Percentiles rank a stretch among this genome's conserved stretches.
Conservation (phyloP, 2,888 invertebrate genomes). For the Lottia gigantea region DNA sequence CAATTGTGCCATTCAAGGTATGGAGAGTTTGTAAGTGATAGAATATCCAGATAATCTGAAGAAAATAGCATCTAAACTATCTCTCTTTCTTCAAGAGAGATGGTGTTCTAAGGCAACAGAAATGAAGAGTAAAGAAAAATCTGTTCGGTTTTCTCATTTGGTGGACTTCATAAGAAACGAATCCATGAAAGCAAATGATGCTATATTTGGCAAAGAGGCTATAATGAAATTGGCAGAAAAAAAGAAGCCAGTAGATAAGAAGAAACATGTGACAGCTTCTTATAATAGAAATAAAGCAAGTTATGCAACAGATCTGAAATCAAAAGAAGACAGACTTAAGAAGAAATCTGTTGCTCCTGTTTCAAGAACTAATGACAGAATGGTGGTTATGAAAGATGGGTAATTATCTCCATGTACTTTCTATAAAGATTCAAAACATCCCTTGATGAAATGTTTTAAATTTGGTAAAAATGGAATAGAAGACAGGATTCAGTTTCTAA, state of each 20-base stretch:
- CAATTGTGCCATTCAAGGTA: conserved; percentile 23
- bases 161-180: too few relatives aligned
- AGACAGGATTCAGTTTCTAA: too few relatives aligned
- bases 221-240: too few relatives aligned
- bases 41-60: conserved; percentile 28
- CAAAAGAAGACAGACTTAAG: background rate
- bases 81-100: conserved; percentile 26
- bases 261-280: too few relatives aligned
- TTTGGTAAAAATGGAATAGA: too few relatives aligned
- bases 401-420: background rate
- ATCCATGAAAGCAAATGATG: too few relatives aligned
- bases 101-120: conserved; percentile 20
- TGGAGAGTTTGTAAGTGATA: conserved; percentile 11
- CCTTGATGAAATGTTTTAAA: too few relatives aligned
- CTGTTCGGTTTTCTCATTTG: conserved; percentile 10
- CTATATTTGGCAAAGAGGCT: too few relatives aligned
- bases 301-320: too few relatives aligned
- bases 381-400: background rate
- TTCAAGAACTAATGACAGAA: background rate
- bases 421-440: too few relatives aligned
- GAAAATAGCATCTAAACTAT: conserved; percentile 23
- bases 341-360: background rate
- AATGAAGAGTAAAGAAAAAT: conserved; percentile 13
- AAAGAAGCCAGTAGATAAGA: too few relatives aligned
- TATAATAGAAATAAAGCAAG: too few relatives aligned